phyloP scores from a whole-genome alignment of 2,113 vertebrate species.

The Leptobrachium leishanense region DNA sequence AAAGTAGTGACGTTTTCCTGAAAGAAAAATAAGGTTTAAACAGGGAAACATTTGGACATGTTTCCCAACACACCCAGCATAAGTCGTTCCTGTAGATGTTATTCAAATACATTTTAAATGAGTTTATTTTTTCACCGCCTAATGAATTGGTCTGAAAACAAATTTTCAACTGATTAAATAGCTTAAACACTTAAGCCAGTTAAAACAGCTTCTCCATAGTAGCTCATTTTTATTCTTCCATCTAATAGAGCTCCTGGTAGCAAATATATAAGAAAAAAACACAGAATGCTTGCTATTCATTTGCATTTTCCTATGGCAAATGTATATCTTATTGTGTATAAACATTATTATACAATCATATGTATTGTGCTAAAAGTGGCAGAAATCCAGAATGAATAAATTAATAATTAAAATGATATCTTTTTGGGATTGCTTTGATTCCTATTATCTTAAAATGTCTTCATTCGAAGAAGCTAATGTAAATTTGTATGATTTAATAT shows the following conservation, averaged over 20 bases:
- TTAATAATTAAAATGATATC: too few relatives aligned
- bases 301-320: too few relatives aligned
- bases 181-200: slow-evolving; percentile 52
- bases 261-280: too few relatives aligned
- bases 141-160: slow-evolving; percentile 57
- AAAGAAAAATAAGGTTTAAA: slow-evolving; percentile 58
- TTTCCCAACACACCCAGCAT: slow-evolving; percentile 61
- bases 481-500: too few relatives aligned
- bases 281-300: too few relatives aligned
- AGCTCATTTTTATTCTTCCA: slow-evolving; percentile 53
- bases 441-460: too few relatives aligned
- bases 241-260: slow-evolving; percentile 18
- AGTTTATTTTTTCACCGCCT: slow-evolving; percentile 4
- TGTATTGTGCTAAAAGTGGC: too few relatives aligned
- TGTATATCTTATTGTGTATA: too few relatives aligned
- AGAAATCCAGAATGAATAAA: too few relatives aligned
- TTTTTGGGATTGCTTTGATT: too few relatives aligned
- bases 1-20: slow-evolving; percentile 57
- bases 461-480: too few relatives aligned
- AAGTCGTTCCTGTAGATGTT: slow-evolving; percentile 52
- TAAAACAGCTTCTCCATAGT: slow-evolving; percentile 53
- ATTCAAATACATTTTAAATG: slow-evolving; percentile 55
- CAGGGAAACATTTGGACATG: slow-evolving; percentile 54
- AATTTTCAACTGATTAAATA: slow-evolving; percentile 59
- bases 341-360: too few relatives aligned